Base-by-base conservation (phyloP, 2,888 invertebrate genomes). In the Torymus aiolomorphi region DNA sequence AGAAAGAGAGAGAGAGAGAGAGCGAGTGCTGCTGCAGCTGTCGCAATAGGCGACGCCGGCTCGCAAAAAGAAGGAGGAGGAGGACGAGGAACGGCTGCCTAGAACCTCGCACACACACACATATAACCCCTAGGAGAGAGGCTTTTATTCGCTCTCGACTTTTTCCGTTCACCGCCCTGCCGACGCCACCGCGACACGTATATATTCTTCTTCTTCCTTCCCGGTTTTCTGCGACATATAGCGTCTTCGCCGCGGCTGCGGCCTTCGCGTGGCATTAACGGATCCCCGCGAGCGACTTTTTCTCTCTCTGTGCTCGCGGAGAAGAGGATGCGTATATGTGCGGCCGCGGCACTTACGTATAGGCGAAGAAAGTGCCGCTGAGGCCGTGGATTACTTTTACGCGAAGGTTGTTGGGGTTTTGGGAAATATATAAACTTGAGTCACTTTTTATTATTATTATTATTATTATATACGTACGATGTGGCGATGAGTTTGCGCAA, bases 261-360 rank as follows among this genome's bases (percentile, higher is more conserved):
- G 69, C 76, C 76, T 76, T 76, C 76, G 76, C 69, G 63, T n/a
- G 69, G 76, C 76, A 76, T 76, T 76, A 76, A 76, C 76, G 76
- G 76, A 59, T 31, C 62, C 42, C 2, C 54, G 8, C 31, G 1
- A 1, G 31, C 12, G 42, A 52, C 59, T 59, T 18, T 20, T 57
- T 62, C 62, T 51, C 72, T 49, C 61, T 61, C 61, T 49, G 20
- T 31, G 20, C 20, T 20, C 20, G 20, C 20, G 2, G 20, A 20
- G 20, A 20, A 20, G 59, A 73, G 54, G 14, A 24, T 57, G 57
- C 42, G 70, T 62, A 61, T 62, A 11, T 52, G 12, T 5, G 31
- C n/a, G 10, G 61, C 24, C 0, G 52, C 11, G 5, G 31, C 31
- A 16, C 57, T 42, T 56, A 56, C 63, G 73, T 56, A 24, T 24